Conservation (phyloP, 2,888 invertebrate genomes). For the Lasius platythorax region DNA sequence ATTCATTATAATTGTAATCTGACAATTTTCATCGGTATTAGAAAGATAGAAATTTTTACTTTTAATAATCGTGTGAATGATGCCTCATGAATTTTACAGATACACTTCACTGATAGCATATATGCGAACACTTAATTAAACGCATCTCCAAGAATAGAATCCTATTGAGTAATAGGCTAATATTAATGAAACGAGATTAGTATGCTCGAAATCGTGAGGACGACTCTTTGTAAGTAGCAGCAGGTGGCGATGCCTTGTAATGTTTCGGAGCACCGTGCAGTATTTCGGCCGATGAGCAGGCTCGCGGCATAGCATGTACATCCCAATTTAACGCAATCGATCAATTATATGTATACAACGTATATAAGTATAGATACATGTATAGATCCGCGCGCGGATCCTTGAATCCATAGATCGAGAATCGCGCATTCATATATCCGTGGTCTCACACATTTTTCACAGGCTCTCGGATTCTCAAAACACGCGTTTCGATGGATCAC, state of each 20-base stretch:
- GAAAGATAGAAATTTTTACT: neutral
- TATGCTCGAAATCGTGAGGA: slow-evolving; percentile 43
- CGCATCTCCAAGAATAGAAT: neutral
- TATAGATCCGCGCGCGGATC: neutral
- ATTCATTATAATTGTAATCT: neutral
- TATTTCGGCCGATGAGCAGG: slow-evolving; percentile 85
- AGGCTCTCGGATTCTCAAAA: neutral
- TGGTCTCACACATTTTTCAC: neutral
- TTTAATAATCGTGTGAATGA: slow-evolving; percentile 11
- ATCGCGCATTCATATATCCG: neutral
- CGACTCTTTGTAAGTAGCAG: slow-evolving; percentile 26
- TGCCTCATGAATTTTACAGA: slow-evolving; percentile 14
- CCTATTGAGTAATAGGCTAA: neutral
- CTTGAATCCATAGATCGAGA: neutral
- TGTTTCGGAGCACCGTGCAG: slow-evolving; percentile 80
- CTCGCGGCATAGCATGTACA: slow-evolving; percentile 81
- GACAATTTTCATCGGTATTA: slow-evolving; percentile 9
- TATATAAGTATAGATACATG: slow-evolving; percentile 16
- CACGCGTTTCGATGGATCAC: neutral
- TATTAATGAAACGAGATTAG: slow-evolving; percentile 1
- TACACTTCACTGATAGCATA: slow-evolving; percentile 16
- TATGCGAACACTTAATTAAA: slow-evolving; percentile 6
- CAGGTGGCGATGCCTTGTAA: slow-evolving; percentile 43
- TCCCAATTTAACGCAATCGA: slow-evolving; percentile 58
- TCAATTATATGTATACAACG: slow-evolving; percentile 43